Conservation (phyloP, 2,888 invertebrate species). For the Cepaea hortensis region DNA sequence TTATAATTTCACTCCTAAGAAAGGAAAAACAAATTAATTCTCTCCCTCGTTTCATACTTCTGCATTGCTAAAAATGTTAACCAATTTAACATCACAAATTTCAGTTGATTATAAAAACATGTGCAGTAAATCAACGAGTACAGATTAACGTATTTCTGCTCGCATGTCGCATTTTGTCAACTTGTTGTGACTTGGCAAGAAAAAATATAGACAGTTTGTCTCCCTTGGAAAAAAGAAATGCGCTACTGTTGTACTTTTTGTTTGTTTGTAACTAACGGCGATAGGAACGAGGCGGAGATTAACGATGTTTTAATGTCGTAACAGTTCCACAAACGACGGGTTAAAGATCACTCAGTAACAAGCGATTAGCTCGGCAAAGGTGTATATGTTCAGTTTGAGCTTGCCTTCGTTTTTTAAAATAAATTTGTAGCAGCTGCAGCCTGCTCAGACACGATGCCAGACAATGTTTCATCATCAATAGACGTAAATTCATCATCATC, state of each 20-base stretch:
- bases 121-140: too few species aligned
- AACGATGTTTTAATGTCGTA: background rate
- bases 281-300: constrained; percentile 10
- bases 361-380: background rate
- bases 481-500: too few species aligned
- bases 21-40: too few species aligned
- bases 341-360: constrained; percentile 21
- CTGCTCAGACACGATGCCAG: too few species aligned
- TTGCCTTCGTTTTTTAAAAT: background rate
- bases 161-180: too few species aligned
- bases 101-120: too few species aligned
- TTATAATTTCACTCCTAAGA: too few species aligned
- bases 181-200: background rate
- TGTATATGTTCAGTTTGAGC: too few species aligned
- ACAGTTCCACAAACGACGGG: background rate
- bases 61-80: too few species aligned
- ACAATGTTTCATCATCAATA: too few species aligned
- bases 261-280: background rate
- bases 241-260: background rate
- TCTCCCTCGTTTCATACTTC: background rate
- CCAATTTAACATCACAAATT: too few species aligned
- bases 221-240: background rate
- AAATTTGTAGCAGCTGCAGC: background rate
- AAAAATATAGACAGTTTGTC: background rate
- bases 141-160: too few species aligned